Evolutionary conservation across 2,113 vertebrate genomes (phyloP).

Genomic region (Mesitornis unicolor): DNA sequence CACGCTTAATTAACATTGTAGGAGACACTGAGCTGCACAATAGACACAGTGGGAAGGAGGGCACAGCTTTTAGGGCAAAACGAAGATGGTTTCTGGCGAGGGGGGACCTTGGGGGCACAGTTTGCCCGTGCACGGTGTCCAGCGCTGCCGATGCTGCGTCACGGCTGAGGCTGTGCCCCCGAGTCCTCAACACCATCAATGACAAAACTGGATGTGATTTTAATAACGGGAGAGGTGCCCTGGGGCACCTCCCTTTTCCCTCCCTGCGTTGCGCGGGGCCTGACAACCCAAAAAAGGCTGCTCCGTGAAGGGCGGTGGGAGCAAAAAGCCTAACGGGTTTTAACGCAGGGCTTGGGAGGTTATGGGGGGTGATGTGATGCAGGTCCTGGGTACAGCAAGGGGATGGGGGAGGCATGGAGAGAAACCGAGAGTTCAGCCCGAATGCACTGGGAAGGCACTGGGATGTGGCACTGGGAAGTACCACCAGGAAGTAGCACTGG

Average conservation of each 20-base stretch:
- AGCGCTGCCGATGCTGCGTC: fast-evolving
- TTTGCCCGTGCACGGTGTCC: fast-evolving
- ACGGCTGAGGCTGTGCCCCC: no score
- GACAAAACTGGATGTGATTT: no score
- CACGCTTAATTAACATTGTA: neutral
- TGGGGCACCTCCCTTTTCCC: no score
- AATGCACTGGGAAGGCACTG: no score
- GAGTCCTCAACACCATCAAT: no score
- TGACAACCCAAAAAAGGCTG: no score
- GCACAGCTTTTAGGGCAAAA: neutral
- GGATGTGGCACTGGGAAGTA: no score
- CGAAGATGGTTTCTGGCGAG: no score
- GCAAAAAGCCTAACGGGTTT: neutral
- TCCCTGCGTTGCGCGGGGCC: no score
- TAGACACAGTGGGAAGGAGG: neutral
- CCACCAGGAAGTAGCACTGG: no score
- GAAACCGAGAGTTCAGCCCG: neutral
- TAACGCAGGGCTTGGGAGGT: neutral
- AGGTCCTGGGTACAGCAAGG: neutral
- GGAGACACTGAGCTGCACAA: neutral
- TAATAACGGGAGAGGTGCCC: no score
- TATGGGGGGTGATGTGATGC: neutral
- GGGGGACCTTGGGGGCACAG: neutral
- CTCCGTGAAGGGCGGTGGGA: neutral
- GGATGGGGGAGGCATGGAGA: neutral